A percentile compares a stretch with the other conserved stretches of the same genome.
phyloP scores from a whole-genome alignment of 53 echinoderm and acorn worm genomes.

The Actinopyga echinites region DNA sequence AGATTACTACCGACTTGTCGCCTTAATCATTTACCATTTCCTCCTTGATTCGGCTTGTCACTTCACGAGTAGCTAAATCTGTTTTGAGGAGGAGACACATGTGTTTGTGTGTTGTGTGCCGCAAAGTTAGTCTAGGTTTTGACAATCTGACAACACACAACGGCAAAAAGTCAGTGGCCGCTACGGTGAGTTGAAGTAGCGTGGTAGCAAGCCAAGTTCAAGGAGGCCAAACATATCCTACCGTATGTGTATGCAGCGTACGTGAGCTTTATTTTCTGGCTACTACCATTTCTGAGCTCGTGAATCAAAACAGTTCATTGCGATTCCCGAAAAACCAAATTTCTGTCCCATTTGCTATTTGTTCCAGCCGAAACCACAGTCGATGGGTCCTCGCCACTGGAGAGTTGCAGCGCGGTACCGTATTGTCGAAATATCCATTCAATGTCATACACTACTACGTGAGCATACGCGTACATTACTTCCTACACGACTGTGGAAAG shows the following conservation, averaged over 20 bases:
- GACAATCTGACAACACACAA: constrained; percentile 49
- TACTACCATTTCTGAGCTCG: too few species aligned
- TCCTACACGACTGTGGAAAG: not conserved
- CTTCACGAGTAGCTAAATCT: constrained; percentile 38
- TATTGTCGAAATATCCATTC: too few species aligned
- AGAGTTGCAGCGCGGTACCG: not conserved
- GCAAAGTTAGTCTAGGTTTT: constrained; percentile 46
- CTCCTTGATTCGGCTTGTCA: constrained; percentile 47
- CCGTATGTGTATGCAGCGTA: too few species aligned
- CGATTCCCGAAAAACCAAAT: too few species aligned
- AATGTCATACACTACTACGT: too few species aligned
- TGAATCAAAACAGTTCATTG: too few species aligned
- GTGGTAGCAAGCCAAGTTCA: constrained; percentile 22
- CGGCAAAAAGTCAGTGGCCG: constrained; percentile 46
- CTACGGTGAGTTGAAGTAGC: not conserved
- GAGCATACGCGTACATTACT: too few species aligned
- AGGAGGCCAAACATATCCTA: constrained; percentile 10
- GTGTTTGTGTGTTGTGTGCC: constrained; percentile 47
- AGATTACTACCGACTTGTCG: constrained; percentile 39
- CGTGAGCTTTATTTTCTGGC: too few species aligned
- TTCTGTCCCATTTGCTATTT: too few species aligned
- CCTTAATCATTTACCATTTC: constrained; percentile 49
- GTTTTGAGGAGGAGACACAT: constrained; percentile 39
- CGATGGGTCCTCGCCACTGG: constrained; percentile 20
- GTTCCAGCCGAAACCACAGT: not conserved